Evolutionary conservation across 2,888 invertebrate species (phyloP), one percentile per base, ranked within the genome.

Genomic region (Drosophila borborema): DNA sequence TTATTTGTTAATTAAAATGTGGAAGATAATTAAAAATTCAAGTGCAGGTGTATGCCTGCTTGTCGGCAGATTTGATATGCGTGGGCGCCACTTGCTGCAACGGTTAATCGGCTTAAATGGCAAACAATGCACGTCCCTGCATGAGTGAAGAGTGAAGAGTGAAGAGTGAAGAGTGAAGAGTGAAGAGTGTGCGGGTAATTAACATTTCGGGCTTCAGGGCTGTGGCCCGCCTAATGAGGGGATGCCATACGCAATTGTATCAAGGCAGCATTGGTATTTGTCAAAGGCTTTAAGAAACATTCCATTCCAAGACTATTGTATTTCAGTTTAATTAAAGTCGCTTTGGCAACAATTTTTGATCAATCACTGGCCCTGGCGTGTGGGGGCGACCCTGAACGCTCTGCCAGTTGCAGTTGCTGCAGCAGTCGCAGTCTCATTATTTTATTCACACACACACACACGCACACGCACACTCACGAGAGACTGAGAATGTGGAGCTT

Each of bases 21-120:
- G 80, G 66, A 40, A 64, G 81, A 74, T 86, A 83, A 83, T 83
- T 83, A 83, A 86, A 85, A 83, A 75, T 77, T 77, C 80, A 81
- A 64, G 72, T 60, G 49, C 48, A 62, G 72, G 43, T 56, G 40
- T 45, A 34, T 55, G 65, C 53, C 49, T 38, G 49, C 31, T 31
- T 60, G 51, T 46, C 54, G 53, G 23, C 54, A 12, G 53, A 38
- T 43, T 51, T 64, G 20, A 38, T 18, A 31, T 53, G 55, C 41
- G 60, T 64, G 73, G 14, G 34, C 16, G 38, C 10, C 54, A 28
- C 31, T 12, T 16, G 55, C 34, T 18, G 23, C 14, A 16, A 6
- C 6, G 38, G 14, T 41, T 74, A 85, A 82, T 85, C 85, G 51
- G 77, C 82, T 82, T 82, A 82, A 72, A 56, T 46, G 34, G 34